These are phyloP conservation scores for Horisme vitalbata DNA, from an alignment of 2,888 invertebrate species.

Conservation along the genomic window DNA sequence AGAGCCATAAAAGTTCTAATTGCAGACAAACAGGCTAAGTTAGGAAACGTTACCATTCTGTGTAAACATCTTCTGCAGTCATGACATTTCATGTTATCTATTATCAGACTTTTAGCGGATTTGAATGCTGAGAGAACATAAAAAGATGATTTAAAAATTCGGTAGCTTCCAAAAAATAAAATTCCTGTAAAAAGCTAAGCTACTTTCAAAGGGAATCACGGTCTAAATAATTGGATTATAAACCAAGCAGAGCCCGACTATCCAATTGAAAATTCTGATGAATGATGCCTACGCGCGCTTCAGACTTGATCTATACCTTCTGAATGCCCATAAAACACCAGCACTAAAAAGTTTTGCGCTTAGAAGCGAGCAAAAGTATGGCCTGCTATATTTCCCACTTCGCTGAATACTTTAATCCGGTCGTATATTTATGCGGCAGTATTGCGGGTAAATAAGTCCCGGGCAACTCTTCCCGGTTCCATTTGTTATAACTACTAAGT, in stretches of 20 bases:
- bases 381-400: conserved; percentile 52
- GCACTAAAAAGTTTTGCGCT: conserved; percentile 42
- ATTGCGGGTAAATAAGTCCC: conserved; percentile 62
- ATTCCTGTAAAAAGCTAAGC: background rate
- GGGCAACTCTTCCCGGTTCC: conserved; percentile 61
- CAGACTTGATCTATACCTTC: conserved; percentile 11
- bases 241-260: conserved; percentile 11
- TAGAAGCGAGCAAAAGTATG: conserved; percentile 46
- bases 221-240: conserved; percentile 11
- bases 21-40: conserved; percentile 16
- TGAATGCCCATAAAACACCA: conserved; percentile 20
- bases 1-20: conserved; percentile 20
- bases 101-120: no score
- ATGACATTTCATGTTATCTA: background rate
- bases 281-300: conserved; percentile 5
- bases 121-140: no score
- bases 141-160: no score
- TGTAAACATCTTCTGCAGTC: conserved; percentile 7
- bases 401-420: conserved; percentile 67
- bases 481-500: conserved; percentile 70
- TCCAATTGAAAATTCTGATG: conserved; percentile 8
- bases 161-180: no score
- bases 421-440: conserved; percentile 62
- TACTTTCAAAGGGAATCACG: conserved; percentile 7
- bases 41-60: background rate